Evolutionary conservation across 2,113 vertebrate species (phyloP), one percentile per base, ranked within the genome.

Genomic region (Silurus glanis): DNA sequence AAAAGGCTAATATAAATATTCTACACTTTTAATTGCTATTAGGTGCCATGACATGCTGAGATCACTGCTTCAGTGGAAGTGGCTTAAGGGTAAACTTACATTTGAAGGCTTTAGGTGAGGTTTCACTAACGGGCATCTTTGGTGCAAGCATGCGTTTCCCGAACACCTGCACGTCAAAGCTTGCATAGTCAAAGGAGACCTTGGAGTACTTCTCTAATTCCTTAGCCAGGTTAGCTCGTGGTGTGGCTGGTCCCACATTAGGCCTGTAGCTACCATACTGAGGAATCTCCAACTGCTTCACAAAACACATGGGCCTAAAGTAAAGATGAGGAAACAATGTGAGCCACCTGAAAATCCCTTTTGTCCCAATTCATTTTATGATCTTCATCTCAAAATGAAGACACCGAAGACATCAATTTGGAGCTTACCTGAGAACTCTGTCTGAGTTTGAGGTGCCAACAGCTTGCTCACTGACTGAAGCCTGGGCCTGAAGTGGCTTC

Each of bases 131-230:
- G 92, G 97, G 96, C 92, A 97, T 96, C 95, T 99, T 99, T 95
- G 98, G 97, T 92, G 97, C 96, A 91, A 99, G 97, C 96, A 98
- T 96, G 84, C 97, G 97, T 94, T 99, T 99, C 94, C 98, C 98
- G 94, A 99, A 99, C 95, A 99, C 98, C 96, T 99, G 98, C 94
- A 98, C 98, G 88, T 99, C 98, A 91, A 99, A 99, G 96, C 97
- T 99, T 96, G 98, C 97, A 96, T 99, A 99, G 96, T 99, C 98
- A 89, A 99, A 99, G 90, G 97, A 98, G 94, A 98, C 97, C 96
- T 99, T 99, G 94, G 98, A 99, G 95, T 99, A 98, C 88, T 99
- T 99, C 95, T 99, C 98, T 93, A 99, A 95, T 94, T 99, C 98
- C 95, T 99, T 99, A 91, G 98, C 98, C 95, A 99, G 94, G 95